Percentiles rank a stretch among this genome's conserved stretches.
Conservation (phyloP, 2,113 vertebrate genomes). For the Octodon degus region DNA sequence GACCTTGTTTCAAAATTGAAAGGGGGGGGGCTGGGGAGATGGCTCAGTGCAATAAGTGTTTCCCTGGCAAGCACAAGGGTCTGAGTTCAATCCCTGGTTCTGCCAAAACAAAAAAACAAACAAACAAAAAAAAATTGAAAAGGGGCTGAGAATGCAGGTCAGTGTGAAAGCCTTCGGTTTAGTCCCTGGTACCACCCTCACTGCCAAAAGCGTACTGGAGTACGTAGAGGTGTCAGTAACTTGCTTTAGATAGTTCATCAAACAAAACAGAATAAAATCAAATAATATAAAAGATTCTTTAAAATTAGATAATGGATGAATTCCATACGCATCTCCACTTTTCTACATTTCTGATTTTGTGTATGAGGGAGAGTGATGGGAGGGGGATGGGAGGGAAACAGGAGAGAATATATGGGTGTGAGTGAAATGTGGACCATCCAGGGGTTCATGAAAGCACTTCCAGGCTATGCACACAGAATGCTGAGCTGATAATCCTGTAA, state of each 20-base stretch:
- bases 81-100: too few relatives aligned
- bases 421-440: neutral
- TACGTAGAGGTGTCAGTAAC: conserved; percentile 1
- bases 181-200: neutral
- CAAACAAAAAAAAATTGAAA: neutral
- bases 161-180: neutral
- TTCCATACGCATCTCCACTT: neutral
- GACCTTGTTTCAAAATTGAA: neutral
- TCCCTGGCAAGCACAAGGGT: too few relatives aligned
- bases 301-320: conserved; percentile 36
- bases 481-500: neutral
- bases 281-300: conserved; percentile 22
- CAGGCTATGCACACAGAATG: neutral
- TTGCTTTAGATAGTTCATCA: conserved; percentile 31
- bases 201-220: neutral
- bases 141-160: neutral
- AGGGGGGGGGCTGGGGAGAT: neutral
- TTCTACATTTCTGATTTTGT: conserved; percentile 48
- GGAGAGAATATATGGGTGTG: neutral
- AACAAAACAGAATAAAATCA: neutral
- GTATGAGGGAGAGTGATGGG: neutral
- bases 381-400: neutral
- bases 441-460: neutral
- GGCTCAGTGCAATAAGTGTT: too few relatives aligned
- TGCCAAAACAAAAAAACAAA: too few relatives aligned